phyloP scores from a whole-genome alignment of 2,113 vertebrate genomes.

The Montifringilla adamsi region DNA sequence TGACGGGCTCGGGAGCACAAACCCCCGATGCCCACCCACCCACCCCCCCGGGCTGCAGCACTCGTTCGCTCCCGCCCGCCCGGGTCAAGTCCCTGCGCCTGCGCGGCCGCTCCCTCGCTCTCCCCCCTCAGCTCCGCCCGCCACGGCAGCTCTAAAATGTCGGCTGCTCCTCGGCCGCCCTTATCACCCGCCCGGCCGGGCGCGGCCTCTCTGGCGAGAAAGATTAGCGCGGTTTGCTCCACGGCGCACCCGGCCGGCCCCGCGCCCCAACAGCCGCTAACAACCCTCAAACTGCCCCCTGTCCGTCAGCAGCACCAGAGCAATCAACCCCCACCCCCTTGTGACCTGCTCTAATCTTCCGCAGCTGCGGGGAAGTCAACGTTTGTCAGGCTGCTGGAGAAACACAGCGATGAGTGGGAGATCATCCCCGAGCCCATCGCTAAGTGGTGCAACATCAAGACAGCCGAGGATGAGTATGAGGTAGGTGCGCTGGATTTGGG shows the following conservation, averaged over 20 bases:
- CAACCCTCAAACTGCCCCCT: too few relatives aligned
- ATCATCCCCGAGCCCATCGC: conserved; percentile 78
- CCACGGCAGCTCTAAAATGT: conserved; percentile 25
- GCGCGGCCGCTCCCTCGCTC: not conserved
- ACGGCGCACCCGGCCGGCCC: not conserved
- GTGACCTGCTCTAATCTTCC: not conserved
- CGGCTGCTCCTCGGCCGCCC: not conserved
- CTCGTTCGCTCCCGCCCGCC: not conserved
- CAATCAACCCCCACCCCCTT: accelerated
- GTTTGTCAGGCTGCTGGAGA: conserved; percentile 72
- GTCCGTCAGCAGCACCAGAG: accelerated
- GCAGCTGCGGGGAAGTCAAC: conserved; percentile 79
- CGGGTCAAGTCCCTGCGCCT: not conserved
- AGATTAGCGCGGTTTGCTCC: not conserved
- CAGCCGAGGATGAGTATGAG: conserved; percentile 54
- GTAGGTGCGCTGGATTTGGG: not conserved
- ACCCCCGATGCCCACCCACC: accelerated
- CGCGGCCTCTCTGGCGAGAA: not conserved
- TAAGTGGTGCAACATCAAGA: conserved; percentile 81
- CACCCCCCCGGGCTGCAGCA: accelerated
- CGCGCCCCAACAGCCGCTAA: accelerated
- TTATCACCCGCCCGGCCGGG: not conserved
- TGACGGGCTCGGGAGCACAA: not conserved
- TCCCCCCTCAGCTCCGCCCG: not conserved
- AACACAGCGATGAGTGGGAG: conserved; percentile 75